Evolutionary conservation across 92 coral and sea anemone species (phyloP), one percentile per base, ranked within the genome.

Genomic region (Epizoanthus rinbou): DNA sequence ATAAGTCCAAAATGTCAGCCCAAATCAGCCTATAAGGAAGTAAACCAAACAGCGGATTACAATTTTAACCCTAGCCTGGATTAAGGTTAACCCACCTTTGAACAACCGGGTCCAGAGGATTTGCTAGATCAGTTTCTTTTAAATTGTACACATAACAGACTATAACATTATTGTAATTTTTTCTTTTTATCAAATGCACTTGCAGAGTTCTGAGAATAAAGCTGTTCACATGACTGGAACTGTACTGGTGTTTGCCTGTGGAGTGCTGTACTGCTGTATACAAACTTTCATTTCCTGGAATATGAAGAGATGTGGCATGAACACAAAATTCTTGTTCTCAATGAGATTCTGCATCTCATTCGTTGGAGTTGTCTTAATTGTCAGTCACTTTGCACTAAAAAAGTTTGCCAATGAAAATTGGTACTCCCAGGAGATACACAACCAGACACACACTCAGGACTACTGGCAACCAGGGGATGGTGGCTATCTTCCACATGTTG

Each of bases 221-320:
- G 53, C 8, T 18, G 76, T 97, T 19, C 93, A 97, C 79, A 64
- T 80, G 15, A 63, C 82, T 83, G 99, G 99, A 35, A 93, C 92
- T 8, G 73, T 84, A 57, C 57, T 92, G 91, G 87, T 94, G 69
- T 89, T 92, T 53, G 18, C 82, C 2, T 87, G 70, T 65, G 95
- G 97, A n/a, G 87, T 94, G 43, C 22, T 87, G 52, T 94, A 92
- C 70, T 89, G 98, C 79, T 88, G 94, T 91, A 56, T 92, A 21
- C 99, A 97, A 74, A 86, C 93, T 8, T 19, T 86, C 37, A 94
- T 97, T 47, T 91, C 97, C 9, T 94, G 85, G 71, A 90, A 90
- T 68, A 97, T 97, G 99, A 97, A 86, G 78, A 67, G 80, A 24
- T 94, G 98, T 80, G 99, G 99, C n/a, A 66, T 97, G 69, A 90